A percentile compares a stretch with the other conserved stretches of the same genome.
Evolutionary conservation across 2,113 vertebrate species (phyloP).

Genomic region (Myotis davidii): DNA sequence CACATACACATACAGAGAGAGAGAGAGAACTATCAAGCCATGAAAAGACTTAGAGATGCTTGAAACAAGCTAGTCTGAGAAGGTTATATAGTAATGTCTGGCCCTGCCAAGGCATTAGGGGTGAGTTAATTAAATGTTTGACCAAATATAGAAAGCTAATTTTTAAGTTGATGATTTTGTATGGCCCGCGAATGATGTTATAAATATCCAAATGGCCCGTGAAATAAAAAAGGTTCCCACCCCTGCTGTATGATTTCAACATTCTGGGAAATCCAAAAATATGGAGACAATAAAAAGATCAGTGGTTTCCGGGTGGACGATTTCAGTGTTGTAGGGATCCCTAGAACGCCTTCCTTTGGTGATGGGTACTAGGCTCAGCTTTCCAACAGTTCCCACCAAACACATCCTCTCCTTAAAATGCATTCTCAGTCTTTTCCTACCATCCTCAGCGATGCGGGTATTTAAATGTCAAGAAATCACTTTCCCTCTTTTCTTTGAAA

Average conservation of each 20-base stretch:
- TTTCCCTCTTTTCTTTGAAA: background rate
- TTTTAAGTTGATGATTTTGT: too few relatives aligned
- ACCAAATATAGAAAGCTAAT: too few relatives aligned
- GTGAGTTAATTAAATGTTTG: too few relatives aligned
- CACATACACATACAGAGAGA: too few relatives aligned
- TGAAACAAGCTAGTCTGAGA: background rate
- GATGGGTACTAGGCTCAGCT: background rate
- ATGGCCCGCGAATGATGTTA: too few relatives aligned
- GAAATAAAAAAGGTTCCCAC: too few relatives aligned
- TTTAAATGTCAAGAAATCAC: background rate
- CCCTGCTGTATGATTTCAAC: background rate
- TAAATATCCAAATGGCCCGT: too few relatives aligned
- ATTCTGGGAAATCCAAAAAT: background rate
- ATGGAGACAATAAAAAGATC: background rate
- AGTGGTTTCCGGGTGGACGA: background rate
- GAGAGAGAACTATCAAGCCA: background rate
- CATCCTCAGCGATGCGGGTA: background rate
- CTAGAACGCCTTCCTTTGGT: background rate
- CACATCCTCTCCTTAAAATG: background rate
- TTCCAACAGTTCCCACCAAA: background rate
- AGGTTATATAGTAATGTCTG: background rate
- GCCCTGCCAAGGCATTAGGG: too few relatives aligned
- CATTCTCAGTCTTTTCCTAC: background rate
- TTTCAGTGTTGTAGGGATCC: background rate
- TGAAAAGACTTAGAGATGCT: background rate